Percentiles rank a stretch among this genome's conserved stretches.
These are phyloP conservation scores for Panthera leo DNA, from an alignment of 2,113 vertebrate genomes.

Conservation along the genomic window DNA sequence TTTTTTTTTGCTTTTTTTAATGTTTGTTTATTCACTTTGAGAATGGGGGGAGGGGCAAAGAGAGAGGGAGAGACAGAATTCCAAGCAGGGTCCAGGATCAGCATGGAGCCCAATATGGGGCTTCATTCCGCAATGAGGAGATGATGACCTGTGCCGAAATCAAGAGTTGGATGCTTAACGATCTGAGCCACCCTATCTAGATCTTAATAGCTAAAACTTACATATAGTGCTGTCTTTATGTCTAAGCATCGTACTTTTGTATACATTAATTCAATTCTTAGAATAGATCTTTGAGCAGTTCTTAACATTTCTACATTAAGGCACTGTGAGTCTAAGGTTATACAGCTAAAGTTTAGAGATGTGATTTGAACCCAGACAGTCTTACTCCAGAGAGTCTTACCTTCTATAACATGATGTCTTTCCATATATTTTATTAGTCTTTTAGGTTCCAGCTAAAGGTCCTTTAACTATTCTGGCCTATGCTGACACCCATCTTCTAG, in stretches of 20 bases:
- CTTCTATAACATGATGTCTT: background rate
- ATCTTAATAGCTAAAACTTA: conserved; percentile 1
- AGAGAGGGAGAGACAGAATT: too few species aligned
- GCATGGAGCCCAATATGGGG: too few species aligned
- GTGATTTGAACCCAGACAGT: background rate
- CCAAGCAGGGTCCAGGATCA: too few species aligned
- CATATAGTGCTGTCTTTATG: background rate
- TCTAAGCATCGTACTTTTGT: background rate
- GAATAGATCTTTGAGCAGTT: background rate
- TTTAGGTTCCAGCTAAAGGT: background rate
- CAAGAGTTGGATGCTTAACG: too few species aligned
- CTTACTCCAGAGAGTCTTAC: background rate
- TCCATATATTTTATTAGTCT: background rate
- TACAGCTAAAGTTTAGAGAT: background rate
- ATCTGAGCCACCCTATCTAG: background rate
- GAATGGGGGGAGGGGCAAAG: too few species aligned
- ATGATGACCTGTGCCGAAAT: too few species aligned
- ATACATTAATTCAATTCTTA: background rate
- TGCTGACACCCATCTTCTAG: background rate
- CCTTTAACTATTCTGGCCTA: background rate
- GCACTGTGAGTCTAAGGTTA: background rate
- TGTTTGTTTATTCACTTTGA: too few species aligned
- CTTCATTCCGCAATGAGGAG: too few species aligned
- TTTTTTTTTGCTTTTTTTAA: too few species aligned
- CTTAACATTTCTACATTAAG: background rate